These are phyloP conservation scores for Melanargia galathea DNA, from an alignment of 2,888 invertebrate genomes.

Conservation along the genomic window DNA sequence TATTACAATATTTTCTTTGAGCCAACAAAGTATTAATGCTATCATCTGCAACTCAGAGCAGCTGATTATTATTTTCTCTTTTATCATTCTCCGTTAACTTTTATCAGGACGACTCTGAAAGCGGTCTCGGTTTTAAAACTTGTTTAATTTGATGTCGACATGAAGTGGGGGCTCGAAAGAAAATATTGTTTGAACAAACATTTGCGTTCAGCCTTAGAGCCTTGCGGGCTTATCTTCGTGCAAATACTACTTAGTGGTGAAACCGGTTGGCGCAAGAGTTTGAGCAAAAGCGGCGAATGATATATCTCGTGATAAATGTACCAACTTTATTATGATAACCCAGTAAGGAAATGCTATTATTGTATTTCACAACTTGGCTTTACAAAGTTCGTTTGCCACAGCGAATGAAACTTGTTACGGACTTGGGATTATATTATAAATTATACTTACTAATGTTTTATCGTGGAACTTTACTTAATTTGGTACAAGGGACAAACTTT, in stretches of 20 bases:
- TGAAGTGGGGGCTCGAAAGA: constrained; percentile 65
- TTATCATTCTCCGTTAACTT: constrained; percentile 61
- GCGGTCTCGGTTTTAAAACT: constrained; percentile 60
- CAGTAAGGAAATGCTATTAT: constrained; percentile 42
- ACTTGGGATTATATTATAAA: constrained; percentile 26
- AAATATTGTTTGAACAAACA: constrained; percentile 77
- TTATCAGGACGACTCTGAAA: constrained; percentile 64
- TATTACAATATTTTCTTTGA: constrained; percentile 15
- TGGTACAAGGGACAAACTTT: constrained; percentile 3
- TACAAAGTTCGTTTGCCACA: constrained; percentile 29
- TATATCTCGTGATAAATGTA: constrained; percentile 42
- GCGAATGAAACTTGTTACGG: constrained; percentile 29
- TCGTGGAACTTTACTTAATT: constrained; percentile 18
- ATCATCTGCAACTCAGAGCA: constrained; percentile 36
- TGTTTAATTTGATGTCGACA: constrained; percentile 79
- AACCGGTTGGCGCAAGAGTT: constrained; percentile 43
- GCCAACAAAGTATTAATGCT: constrained; percentile 26
- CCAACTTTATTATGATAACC: constrained; percentile 43
- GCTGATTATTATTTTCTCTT: constrained; percentile 44
- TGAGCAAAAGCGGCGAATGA: constrained; percentile 39
- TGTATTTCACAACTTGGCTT: constrained; percentile 31
- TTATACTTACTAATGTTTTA: constrained; percentile 27
- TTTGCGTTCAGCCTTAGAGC: constrained; percentile 64
- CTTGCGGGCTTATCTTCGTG: constrained; percentile 64
- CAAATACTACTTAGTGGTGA: constrained; percentile 55